phyloP scores from a whole-genome alignment of 2,888 invertebrate genomes.

The Pheosia tremula region DNA sequence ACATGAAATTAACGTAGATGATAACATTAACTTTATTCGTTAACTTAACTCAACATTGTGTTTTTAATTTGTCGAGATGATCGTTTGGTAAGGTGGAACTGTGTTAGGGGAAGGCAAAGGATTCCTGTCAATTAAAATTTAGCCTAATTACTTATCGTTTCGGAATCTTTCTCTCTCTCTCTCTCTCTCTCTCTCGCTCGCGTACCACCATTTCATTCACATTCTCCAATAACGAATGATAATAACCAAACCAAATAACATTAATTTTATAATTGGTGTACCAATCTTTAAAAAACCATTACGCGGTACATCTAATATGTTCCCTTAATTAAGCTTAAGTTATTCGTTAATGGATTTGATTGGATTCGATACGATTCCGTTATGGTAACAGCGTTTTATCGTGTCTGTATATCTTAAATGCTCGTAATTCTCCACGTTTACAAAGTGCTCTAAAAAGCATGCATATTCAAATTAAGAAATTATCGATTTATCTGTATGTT shows the following conservation, averaged over 20 bases:
- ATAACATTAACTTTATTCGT: conserved; percentile 56
- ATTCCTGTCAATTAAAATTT: conserved; percentile 60
- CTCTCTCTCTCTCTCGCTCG: conserved; percentile 33
- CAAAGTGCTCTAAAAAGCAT: conserved; percentile 48
- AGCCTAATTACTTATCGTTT: conserved; percentile 62
- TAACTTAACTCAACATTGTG: conserved; percentile 51
- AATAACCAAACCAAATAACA: conserved; percentile 38
- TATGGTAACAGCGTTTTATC: conserved; percentile 50
- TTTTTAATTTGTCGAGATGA: conserved; percentile 63
- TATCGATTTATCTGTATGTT: conserved; percentile 42
- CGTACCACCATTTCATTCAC: conserved; percentile 24
- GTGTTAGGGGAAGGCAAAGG: conserved; percentile 66
- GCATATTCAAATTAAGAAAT: conserved; percentile 57
- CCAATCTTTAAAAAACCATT: conserved; percentile 40
- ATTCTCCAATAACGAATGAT: conserved; percentile 34
- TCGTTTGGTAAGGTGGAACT: conserved; percentile 77
- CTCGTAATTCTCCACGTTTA: conserved; percentile 53
- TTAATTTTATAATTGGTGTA: conserved; percentile 43
- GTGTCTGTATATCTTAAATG: conserved; percentile 50
- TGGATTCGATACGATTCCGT: conserved; percentile 44
- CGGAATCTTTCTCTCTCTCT: conserved; percentile 47
- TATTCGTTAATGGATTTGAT: conserved; percentile 60
- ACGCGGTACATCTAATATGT: conserved; percentile 48
- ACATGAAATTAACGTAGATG: conserved; percentile 71
- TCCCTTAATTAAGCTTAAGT: conserved; percentile 61